Evolutionary conservation across 1,140 invertebrate species (phyloP), one percentile per base, ranked within the genome.

Genomic region (Tetramorium simillimum): DNA sequence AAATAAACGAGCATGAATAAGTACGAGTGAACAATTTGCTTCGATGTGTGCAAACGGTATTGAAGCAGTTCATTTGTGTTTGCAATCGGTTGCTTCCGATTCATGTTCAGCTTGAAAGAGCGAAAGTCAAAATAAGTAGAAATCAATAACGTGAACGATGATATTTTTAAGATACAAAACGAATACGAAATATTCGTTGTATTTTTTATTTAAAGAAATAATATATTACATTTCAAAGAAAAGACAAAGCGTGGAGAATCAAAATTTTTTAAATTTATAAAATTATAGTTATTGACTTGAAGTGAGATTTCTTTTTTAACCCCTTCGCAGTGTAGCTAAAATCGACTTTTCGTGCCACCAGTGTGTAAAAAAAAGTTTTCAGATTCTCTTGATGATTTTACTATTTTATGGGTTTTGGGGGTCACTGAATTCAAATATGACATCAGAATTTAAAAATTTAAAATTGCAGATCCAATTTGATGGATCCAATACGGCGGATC

Each of bases 91-190:
- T 24, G 16, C 7, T 51, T 24, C 9, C 5, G 2, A 51, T 28
- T 4, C 16, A 5, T 10, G 40, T 40, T 65, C 33, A 4, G 18
- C 18, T 37, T 37, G 49, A 51, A n/a, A 63, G 28, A 63, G 21
- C 21, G 10, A 76, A 37, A 76, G 16, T 37, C 12, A 18, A 84
- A 43, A 84, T 16, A 7, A 76, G 3, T 51, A 60, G 46, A 73
- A 73, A 73, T 80, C 28, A 9, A 51, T 53, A 28, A 40, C 53
- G 40, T n/a, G 56, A 62, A 24, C 1, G 0, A 51, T 37, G n/a
- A 33, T 46, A 78, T 37, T 63, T 37, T 49, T 14, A 18, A 49
- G n/a, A n/a, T 40, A 24, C 14, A 1, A 60, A 21, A 75, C 6
- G 28, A 14, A 37, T 53, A 24, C 5, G 9, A 7, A 58, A 37